Conservation (phyloP, 2,113 vertebrate species). For the Corvus cornix region DNA sequence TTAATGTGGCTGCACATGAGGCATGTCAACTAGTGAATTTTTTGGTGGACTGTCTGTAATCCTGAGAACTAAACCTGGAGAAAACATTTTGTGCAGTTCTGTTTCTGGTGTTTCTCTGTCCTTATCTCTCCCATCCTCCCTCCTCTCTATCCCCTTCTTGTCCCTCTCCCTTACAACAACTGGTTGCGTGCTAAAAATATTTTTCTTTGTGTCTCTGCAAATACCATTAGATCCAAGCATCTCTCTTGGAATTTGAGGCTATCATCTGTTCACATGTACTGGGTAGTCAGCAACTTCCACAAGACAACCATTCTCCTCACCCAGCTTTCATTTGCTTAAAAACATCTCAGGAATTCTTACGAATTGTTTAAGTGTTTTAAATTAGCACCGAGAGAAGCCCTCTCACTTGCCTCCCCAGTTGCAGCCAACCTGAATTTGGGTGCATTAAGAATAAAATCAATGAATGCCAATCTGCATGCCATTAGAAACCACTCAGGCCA, state of each 20-base stretch:
- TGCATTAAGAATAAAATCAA: neutral
- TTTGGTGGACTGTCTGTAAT: neutral
- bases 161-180: neutral
- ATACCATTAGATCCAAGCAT: neutral
- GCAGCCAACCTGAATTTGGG: neutral
- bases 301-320: neutral
- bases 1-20: neutral
- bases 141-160: neutral
- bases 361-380: neutral
- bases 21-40: neutral
- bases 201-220: neutral
- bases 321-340: neutral
- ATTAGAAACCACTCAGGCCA: neutral
- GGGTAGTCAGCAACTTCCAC: neutral
- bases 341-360: neutral
- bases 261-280: neutral
- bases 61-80: neutral
- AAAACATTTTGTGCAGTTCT: neutral
- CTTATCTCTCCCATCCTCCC: neutral
- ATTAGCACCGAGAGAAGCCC: neutral
- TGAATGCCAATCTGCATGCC: neutral
- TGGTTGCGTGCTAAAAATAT: neutral
- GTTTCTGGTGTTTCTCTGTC: neutral
- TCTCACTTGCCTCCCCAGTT: neutral
- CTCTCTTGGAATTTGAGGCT: neutral